Evolutionary conservation across 2,797 vertebrate genomes (phyloP).

Genomic region (Odontamblyopus lacepedii): DNA sequence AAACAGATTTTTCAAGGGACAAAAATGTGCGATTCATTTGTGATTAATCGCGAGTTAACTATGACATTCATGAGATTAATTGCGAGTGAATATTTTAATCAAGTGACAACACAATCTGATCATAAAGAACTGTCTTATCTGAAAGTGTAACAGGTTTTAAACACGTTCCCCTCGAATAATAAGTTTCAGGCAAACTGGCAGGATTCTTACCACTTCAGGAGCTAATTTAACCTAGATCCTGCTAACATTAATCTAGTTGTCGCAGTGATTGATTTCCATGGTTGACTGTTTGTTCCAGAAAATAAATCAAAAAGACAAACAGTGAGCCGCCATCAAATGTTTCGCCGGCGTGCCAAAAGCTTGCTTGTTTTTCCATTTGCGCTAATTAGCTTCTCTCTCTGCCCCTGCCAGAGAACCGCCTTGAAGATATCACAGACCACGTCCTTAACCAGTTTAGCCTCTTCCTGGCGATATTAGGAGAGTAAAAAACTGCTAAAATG

Average conservation of each 20-base stretch:
- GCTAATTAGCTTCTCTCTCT: conserved; percentile 1
- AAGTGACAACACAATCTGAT: too few species aligned
- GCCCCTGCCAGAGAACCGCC: background rate
- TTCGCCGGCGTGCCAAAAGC: background rate
- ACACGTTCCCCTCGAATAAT: too few species aligned
- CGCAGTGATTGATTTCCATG: background rate
- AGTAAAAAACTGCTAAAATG: background rate
- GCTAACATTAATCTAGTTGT: background rate
- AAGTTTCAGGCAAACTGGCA: background rate
- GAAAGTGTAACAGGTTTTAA: too few species aligned
- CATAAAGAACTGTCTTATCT: too few species aligned
- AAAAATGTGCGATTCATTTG: too few species aligned
- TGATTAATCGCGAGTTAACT: too few species aligned
- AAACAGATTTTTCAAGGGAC: too few species aligned
- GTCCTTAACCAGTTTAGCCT: background rate
- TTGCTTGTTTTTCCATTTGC: background rate
- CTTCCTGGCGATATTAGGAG: background rate
- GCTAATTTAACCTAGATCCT: background rate
- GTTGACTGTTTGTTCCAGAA: background rate
- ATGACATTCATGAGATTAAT: too few species aligned
- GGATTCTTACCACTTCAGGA: background rate
- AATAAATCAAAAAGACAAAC: conserved; percentile 4
- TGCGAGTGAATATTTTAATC: too few species aligned
- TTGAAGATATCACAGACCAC: background rate
- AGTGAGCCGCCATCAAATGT: background rate